phyloP scores from a whole-genome alignment of 2,797 vertebrate genomes.

The Micrastur ruficollis region DNA sequence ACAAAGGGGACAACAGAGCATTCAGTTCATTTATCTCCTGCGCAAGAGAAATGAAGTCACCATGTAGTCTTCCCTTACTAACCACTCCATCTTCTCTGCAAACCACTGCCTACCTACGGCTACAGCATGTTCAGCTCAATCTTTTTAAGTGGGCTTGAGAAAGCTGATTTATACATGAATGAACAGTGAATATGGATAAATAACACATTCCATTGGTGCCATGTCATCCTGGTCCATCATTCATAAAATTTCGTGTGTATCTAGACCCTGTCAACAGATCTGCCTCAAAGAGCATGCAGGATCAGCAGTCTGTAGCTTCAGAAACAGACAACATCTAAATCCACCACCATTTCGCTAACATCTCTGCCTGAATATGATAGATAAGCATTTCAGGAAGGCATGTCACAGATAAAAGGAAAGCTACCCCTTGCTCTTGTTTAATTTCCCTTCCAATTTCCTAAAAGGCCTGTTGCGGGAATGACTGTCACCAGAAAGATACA shows the following conservation, averaged over 20 bases:
- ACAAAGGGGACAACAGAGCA: background rate
- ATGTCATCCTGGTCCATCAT: background rate
- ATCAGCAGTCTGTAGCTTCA: background rate
- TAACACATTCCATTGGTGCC: background rate
- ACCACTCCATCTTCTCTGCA: background rate
- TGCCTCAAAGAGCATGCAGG: background rate
- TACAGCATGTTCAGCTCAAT: background rate
- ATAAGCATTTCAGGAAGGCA: constrained; percentile 57
- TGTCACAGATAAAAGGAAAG: constrained; percentile 60
- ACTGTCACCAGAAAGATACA: constrained; percentile 21
- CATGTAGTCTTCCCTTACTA: background rate
- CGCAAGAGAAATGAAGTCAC: background rate
- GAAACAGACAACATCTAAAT: constrained; percentile 54
- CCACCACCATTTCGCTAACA: constrained; percentile 2
- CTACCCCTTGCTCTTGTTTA: constrained; percentile 50
- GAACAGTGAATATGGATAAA: background rate
- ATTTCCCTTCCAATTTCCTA: constrained; percentile 50
- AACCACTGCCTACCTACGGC: background rate
- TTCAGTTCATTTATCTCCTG: background rate
- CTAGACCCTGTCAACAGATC: background rate
- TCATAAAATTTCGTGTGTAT: background rate
- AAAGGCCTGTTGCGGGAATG: constrained; percentile 44
- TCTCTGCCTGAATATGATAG: constrained; percentile 54
- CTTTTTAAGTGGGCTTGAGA: background rate
- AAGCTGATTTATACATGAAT: background rate